Base-by-base conservation (phyloP, 2,113 vertebrate genomes). In the Hepsetus odoe region DNA sequence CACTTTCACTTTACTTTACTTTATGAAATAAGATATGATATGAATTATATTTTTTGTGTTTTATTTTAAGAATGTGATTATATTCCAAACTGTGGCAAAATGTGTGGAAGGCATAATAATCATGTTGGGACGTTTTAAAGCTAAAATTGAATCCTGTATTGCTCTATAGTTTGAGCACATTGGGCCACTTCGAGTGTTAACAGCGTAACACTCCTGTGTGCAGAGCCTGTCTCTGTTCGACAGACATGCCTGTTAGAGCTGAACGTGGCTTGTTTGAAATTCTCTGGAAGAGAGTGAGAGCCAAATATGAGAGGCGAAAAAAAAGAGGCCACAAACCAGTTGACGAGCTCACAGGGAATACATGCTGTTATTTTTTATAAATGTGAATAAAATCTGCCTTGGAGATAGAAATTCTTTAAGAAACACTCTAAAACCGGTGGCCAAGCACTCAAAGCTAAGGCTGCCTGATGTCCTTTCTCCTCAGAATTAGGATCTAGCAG, bases 401-500 rank as follows among this genome's bases (percentile, higher is more conserved):
- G 66, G 26, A 49, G 46, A 82, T 58, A 64, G 22, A 35, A 64
- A n/a, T 55, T 30, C 22, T 7, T 59, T 14, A 56, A 58, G 13
- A 5, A 14, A 44, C 42, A 14, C 42, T 44, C 42, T 14, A 44
- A 55, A 55, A 22, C 56, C 58, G 33, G 40, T 58, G 20, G n/a
- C 28, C n/a, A 49, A 46, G 9, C 22, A 66, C 44, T 14, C 38
- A 5, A n/a, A 74, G 16, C 71, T n/a, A 32, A 38, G 10, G 35
- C 51, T 16, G 51, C 72, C 64, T 69, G 72, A 20, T 20, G 44
- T 35, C 69, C 51, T 16, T 42, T 70, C 30, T 10, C n/a, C 28
- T 83, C 49, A 22, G 40, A 67, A 55, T 67, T 79, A 70, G 51
- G 42, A 56, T 35, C 61, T 14, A 28, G 62, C 59, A 53, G 66